These are phyloP conservation scores for Prenolepis imparis DNA, from an alignment of 2,888 invertebrate genomes.

Conservation along the genomic window DNA sequence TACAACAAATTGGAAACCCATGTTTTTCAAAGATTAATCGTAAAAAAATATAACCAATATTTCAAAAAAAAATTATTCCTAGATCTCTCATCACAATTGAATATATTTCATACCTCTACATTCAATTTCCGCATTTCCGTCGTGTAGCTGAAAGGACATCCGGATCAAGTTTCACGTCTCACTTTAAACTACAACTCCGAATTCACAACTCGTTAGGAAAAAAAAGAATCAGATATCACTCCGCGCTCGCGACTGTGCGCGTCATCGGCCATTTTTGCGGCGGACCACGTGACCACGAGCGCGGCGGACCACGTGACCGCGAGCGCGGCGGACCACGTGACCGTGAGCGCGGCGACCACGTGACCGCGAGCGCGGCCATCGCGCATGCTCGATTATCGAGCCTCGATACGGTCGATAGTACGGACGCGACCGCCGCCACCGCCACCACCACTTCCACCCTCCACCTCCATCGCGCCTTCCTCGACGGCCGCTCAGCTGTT, in stretches of 20 bases:
- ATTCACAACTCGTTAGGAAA: not conserved
- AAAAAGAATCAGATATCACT: not conserved
- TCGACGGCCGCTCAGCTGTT: conserved; percentile 82
- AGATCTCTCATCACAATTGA: not conserved
- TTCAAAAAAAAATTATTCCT: not conserved
- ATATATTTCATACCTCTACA: not conserved
- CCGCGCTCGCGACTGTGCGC: not conserved
- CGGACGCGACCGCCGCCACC: conserved; percentile 8
- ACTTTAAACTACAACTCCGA: not conserved
- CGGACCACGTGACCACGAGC: conserved; percentile 56
- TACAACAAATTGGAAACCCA: not conserved
- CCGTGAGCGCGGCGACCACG: conserved; percentile 47
- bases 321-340: conserved; percentile 55
- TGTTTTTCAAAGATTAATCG: not conserved
- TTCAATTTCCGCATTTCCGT: not conserved
- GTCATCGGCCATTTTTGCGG: conserved; percentile 15
- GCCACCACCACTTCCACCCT: too few relatives aligned
- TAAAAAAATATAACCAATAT: not conserved
- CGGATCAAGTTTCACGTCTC: not conserved
- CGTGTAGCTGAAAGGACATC: not conserved
- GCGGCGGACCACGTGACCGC: conserved; percentile 55
- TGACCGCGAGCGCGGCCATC: conserved; percentile 27
- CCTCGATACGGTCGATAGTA: conserved; percentile 52
- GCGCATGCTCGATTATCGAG: too few relatives aligned
- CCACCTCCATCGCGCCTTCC: too few relatives aligned